phyloP scores from a whole-genome alignment of 2,113 vertebrate species.

The Pomatostomus ruficeps region DNA sequence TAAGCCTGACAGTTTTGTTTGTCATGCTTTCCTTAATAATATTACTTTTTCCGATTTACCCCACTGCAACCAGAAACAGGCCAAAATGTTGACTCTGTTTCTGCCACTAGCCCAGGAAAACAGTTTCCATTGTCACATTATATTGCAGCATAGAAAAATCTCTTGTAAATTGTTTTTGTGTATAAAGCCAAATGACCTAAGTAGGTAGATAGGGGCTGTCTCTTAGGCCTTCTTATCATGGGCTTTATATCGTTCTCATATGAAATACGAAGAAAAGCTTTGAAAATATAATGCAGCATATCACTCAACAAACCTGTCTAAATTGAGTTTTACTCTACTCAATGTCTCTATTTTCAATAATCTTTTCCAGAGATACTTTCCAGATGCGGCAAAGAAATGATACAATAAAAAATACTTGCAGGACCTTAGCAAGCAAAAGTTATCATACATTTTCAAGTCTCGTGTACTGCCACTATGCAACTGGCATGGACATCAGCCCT shows the following conservation, averaged over 20 bases:
- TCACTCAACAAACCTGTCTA: background rate
- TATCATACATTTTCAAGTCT: background rate
- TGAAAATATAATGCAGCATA: background rate
- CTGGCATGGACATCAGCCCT: background rate
- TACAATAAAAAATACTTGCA: background rate
- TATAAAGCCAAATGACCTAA: background rate
- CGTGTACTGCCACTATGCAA: fast-evolving
- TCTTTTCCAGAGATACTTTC: background rate
- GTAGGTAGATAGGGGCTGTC: background rate
- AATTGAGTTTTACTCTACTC: background rate
- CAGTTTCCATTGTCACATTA: background rate
- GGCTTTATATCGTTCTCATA: background rate
- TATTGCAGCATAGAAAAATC: background rate
- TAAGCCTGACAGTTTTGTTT: background rate
- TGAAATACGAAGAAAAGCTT: background rate
- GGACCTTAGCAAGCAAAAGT: background rate
- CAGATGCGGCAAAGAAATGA: background rate
- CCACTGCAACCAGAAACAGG: background rate
- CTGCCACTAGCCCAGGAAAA: background rate
- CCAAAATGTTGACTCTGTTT: background rate
- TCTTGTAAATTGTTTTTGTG: background rate
- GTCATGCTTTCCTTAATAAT: background rate
- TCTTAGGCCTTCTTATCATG: background rate
- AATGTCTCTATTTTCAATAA: background rate
- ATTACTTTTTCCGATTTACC: background rate